phyloP scores from a whole-genome alignment of 2,888 invertebrate genomes.

The Troides aeacus region DNA sequence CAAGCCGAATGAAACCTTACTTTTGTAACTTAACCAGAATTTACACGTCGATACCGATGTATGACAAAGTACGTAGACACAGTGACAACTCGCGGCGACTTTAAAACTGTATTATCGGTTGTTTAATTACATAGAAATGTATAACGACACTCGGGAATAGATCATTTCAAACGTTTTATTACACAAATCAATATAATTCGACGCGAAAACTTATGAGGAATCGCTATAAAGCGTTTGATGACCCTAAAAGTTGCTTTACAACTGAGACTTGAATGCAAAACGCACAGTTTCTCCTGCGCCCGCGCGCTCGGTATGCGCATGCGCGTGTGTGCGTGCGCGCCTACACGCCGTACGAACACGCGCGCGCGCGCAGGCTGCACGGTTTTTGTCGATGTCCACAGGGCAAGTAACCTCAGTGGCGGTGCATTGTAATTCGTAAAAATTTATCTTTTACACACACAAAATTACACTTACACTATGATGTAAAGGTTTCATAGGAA shows the following conservation, averaged over 20 bases:
- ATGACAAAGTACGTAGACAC: conserved; percentile 33
- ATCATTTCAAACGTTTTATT: conserved; percentile 8
- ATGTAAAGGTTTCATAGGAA: not conserved
- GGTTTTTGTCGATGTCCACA: conserved; percentile 80
- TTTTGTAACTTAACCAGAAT: conserved; percentile 38
- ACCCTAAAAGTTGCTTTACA: conserved; percentile 70
- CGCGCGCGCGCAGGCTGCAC: conserved; percentile 58
- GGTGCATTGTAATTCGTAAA: conserved; percentile 53
- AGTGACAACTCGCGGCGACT: conserved; percentile 26
- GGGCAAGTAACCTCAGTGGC: conserved; percentile 70
- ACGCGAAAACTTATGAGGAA: conserved; percentile 47
- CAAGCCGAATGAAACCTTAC: conserved; percentile 33
- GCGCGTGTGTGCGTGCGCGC: conserved; percentile 48
- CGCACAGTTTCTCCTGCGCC: conserved; percentile 68
- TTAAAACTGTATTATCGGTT: conserved; percentile 7
- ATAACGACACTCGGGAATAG: not conserved
- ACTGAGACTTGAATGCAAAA: conserved; percentile 75
- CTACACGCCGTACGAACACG: conserved; percentile 46
- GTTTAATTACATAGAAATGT: not conserved
- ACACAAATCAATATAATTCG: conserved; percentile 40
- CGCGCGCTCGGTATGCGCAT: conserved; percentile 70
- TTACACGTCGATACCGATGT: conserved; percentile 42
- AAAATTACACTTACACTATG: too few species aligned
- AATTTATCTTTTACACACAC: not conserved
- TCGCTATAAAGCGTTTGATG: conserved; percentile 72